A percentile compares a stretch with the other conserved stretches of the same genome.
Conservation (phyloP, 2,113 vertebrate species). For the Takifugu flavidus region DNA sequence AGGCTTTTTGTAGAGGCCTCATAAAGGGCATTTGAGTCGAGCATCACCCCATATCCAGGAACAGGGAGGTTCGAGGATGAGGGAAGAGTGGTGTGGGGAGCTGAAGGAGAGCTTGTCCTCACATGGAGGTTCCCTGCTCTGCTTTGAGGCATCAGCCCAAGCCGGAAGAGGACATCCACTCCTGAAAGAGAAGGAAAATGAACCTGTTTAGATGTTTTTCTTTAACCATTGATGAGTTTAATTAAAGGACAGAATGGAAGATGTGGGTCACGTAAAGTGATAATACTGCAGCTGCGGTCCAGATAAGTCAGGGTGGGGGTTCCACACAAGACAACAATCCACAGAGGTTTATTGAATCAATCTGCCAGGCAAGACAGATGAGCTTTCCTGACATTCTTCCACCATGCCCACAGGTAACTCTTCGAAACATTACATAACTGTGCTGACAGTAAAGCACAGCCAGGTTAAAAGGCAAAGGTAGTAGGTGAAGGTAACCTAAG, state of each 20-base stretch:
- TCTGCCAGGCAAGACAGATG: conserved; percentile 42
- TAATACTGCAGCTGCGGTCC: conserved; percentile 43
- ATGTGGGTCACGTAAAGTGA: no score
- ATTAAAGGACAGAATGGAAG: conserved; percentile 4
- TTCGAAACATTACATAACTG: conserved; percentile 21
- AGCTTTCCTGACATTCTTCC: conserved; percentile 35
- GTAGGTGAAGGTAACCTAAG: conserved; percentile 6
- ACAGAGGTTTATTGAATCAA: conserved; percentile 41
- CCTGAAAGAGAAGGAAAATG: conserved; percentile 73
- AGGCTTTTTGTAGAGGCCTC: conserved; percentile 76
- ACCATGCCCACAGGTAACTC: conserved; percentile 32
- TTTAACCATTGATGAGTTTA: no score
- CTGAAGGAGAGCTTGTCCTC: conserved; percentile 58
- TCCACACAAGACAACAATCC: conserved; percentile 18
- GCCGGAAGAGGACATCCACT: conserved; percentile 87
- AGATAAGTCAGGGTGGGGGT: neutral
- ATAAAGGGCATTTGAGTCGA: conserved; percentile 74
- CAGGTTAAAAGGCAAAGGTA: neutral
- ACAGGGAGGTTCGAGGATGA: conserved; percentile 71
- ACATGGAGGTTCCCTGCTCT: conserved; percentile 66
- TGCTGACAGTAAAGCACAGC: conserved; percentile 13
- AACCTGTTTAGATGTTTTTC: neutral
- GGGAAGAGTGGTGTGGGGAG: conserved; percentile 48
- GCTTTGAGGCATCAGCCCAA: conserved; percentile 79
- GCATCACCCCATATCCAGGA: conserved; percentile 76